Evolutionary conservation across 2,888 invertebrate species (phyloP).

Genomic region (Campoplex nolae): DNA sequence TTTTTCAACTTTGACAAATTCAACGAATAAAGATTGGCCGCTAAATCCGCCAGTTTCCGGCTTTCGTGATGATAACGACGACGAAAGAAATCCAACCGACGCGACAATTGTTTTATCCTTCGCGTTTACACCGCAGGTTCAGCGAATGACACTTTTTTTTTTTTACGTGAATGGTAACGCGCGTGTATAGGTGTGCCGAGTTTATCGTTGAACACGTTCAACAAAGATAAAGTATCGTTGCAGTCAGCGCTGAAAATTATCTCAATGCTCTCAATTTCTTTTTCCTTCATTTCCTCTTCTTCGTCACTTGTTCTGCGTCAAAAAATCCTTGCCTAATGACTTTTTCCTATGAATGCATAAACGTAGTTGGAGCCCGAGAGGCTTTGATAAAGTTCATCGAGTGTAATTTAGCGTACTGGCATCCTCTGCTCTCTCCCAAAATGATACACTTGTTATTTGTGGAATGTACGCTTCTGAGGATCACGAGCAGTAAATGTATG

Average conservation of each 20-base stretch:
- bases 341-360: constrained; percentile 43
- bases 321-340: constrained; percentile 22
- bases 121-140: no score
- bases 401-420: constrained; percentile 44
- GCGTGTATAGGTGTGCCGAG: background rate
- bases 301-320: constrained; percentile 16
- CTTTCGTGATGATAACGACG: constrained; percentile 40
- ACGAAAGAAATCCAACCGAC: constrained; percentile 34
- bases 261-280: constrained; percentile 11
- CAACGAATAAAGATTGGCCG: constrained; percentile 8
- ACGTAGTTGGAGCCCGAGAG: constrained; percentile 38
- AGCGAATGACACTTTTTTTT: background rate
- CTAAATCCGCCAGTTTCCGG: constrained; percentile 35
- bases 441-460: constrained; percentile 60
- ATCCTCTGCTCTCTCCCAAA: constrained; percentile 16
- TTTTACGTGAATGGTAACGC: background rate
- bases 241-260: constrained; percentile 55
- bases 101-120: constrained; percentile 49
- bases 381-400: constrained; percentile 62
- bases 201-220: constrained; percentile 38
- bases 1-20: constrained; percentile 9
- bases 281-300: background rate
- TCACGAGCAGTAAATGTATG: constrained; percentile 22
- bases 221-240: constrained; percentile 33
- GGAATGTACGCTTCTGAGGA: constrained; percentile 36